phyloP scores from a whole-genome alignment of 2,113 vertebrate genomes.

The Poicephalus gulielmi region DNA sequence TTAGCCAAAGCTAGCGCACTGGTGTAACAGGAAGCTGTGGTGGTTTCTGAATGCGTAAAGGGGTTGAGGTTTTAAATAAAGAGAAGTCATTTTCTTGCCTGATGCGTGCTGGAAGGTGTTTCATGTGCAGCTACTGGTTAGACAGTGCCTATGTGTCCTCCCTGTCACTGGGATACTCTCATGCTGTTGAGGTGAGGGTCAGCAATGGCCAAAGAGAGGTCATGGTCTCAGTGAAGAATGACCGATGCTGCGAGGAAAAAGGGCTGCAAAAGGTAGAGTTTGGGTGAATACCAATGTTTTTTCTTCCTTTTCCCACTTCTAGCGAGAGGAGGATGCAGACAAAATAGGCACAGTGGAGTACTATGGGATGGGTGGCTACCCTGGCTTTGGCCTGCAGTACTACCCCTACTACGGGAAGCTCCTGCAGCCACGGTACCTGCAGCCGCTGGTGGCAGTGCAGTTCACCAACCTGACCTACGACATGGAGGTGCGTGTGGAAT shows the following conservation, averaged over 20 bases:
- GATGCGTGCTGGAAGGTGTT: not conserved
- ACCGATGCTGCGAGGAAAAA: not conserved
- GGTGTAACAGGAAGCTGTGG: not conserved
- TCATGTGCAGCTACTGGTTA: accelerated
- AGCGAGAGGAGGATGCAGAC: slow-evolving; percentile 84
- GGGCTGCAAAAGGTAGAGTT: not conserved
- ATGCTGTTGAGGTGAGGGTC: accelerated
- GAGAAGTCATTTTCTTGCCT: not conserved
- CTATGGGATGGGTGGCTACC: slow-evolving; percentile 73
- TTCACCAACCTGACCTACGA: slow-evolving; percentile 87
- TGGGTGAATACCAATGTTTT: accelerated
- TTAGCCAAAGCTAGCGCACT: not conserved
- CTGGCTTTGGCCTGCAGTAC: slow-evolving; percentile 92
- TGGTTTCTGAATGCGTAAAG: accelerated
- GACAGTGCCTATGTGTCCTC: accelerated
- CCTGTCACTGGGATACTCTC: accelerated
- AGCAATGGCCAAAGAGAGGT: accelerated
- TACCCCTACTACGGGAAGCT: slow-evolving; percentile 95
- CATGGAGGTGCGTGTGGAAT: slow-evolving; percentile 88
- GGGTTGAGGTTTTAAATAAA: not conserved
- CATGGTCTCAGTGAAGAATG: accelerated
- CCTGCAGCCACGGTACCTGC: slow-evolving; percentile 90
- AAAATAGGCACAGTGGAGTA: slow-evolving; percentile 82
- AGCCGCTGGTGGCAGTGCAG: slow-evolving; percentile 93
- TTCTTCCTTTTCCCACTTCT: not conserved